These are phyloP conservation scores for Aphidoletes aphidimyza DNA, from an alignment of 2,888 invertebrate genomes.

Conservation along the genomic window DNA sequence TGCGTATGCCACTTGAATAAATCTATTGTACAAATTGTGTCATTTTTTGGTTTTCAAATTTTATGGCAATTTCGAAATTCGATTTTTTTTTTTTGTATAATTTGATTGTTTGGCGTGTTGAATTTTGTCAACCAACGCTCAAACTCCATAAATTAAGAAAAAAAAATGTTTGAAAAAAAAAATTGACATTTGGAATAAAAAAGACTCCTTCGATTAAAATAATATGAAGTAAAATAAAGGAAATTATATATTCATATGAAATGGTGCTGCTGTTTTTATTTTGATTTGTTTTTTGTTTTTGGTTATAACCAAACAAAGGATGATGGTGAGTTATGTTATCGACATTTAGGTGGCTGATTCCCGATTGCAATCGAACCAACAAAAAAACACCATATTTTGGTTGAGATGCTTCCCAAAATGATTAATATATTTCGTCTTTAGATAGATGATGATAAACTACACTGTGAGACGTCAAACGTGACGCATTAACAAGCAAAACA, in stretches of 20 bases:
- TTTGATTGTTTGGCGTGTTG: background rate
- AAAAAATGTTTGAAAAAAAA: background rate
- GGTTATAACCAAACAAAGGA: background rate
- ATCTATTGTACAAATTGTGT: constrained; percentile 46
- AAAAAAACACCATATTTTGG: too few relatives aligned
- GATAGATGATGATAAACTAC: constrained; percentile 47
- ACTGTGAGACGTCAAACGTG: constrained; percentile 12
- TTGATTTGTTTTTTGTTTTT: background rate
- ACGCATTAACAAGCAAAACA: constrained; percentile 52
- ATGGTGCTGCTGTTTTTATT: too few relatives aligned
- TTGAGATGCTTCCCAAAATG: background rate
- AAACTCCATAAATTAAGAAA: too few relatives aligned
- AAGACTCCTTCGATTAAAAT: constrained; percentile 35
- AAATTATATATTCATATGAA: background rate
- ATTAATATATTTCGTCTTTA: constrained; percentile 43
- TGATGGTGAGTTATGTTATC: constrained; percentile 21
- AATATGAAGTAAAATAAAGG: constrained; percentile 11
- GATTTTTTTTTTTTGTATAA: background rate
- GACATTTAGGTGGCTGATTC: constrained; percentile 2
- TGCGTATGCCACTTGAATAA: background rate
- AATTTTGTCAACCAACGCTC: constrained; percentile 19
- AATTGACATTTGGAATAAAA: background rate
- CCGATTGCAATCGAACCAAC: background rate
- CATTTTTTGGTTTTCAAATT: background rate
- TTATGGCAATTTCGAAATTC: background rate